Base-by-base conservation (phyloP, 1,140 invertebrate genomes). In the Ditylenchus dipsaci region DNA sequence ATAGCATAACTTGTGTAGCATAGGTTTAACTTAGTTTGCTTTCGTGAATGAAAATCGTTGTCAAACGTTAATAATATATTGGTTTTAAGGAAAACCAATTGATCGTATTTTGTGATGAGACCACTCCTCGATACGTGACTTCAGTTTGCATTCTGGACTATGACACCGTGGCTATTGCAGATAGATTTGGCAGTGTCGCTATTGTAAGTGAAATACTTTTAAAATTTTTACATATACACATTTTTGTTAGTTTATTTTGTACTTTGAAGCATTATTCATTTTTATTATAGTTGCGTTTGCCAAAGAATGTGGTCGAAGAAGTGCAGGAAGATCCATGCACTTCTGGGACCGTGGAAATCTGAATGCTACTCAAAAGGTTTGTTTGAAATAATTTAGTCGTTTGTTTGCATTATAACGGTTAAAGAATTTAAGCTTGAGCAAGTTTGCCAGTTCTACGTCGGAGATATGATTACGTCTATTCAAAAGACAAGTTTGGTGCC, bases 251-350 rank as follows among this genome's bases (percentile, higher is more conserved):
- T 5, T 38, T 38, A 38, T 38, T 38, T 3, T 3, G 33, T 3
- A 38, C 33, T 38, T 38, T 38, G 33, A 38, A 38, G 11, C 33
- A 38, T 38, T 5, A 38, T 38, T 38, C 11, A 5, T 53, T 53
- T 53, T 17, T 21, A 21, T 79, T 82, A 38, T 68, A 89, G 89
- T 86, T 90, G 73, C 87, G 95, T 19, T 83, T 98, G 33, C 91
- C 94, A 0, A 88, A 89, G 59, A 91, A 91, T 69, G 90, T 95
- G 0, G 91, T 89, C 29, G 95, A 99, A 85, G 95, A 98, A 81
- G 92, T 98, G 0, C 95, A 98, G 81, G 95, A 98, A 86, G 95
- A 98, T 87, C 95, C 95, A 96, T 97, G 85, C 91, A 94, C 1
- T 84, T 99, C 0, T 99, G 95, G 95, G 95, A 99, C 84, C 88